Percentiles rank a stretch among this genome's conserved stretches.
Conservation (phyloP, 1,140 invertebrate genomes). For the Branchinecta lindahli region DNA sequence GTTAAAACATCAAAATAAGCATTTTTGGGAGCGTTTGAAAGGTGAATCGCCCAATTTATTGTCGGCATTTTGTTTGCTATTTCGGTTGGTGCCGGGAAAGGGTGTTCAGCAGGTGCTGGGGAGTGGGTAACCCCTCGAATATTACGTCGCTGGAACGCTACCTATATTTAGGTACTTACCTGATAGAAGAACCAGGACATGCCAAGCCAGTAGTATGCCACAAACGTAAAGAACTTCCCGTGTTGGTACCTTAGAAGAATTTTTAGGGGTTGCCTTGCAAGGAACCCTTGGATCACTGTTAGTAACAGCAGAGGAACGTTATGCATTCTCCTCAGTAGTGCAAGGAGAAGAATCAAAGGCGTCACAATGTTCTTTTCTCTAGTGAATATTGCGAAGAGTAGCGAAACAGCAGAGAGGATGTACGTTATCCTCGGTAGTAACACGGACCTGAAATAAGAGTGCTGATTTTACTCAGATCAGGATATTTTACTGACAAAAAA, state of each 20-base stretch:
- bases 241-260: background rate
- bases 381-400: background rate
- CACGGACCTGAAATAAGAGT: background rate
- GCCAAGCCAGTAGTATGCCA: background rate
- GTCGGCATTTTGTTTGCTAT: no score
- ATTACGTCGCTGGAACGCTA: no score
- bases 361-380: background rate
- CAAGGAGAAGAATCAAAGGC: background rate
- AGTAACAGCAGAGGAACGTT: background rate
- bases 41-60: no score
- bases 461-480: no score
- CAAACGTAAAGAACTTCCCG: background rate
- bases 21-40: no score
- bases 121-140: no score
- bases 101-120: no score
- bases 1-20: no score
- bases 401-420: background rate
- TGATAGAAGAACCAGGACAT: conserved; percentile 1
- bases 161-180: no score
- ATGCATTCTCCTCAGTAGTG: background rate
- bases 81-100: no score
- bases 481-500: no score
- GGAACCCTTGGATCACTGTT: background rate
- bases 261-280: background rate
- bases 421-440: background rate